These are phyloP conservation scores for Cryptotermes secundus DNA, from an alignment of 1,140 invertebrate genomes.

Conservation along the genomic window DNA sequence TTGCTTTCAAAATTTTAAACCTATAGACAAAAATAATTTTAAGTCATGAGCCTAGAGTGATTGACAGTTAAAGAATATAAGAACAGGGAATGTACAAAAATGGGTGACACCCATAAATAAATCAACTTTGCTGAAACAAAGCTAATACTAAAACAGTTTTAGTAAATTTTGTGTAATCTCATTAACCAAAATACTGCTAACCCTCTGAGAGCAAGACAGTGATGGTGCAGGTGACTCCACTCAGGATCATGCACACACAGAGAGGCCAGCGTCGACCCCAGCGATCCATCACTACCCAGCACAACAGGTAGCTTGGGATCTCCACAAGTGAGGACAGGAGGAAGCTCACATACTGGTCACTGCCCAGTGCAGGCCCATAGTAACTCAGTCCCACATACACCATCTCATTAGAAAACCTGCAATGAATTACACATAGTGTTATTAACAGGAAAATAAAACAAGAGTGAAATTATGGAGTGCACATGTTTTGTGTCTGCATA, in stretches of 20 bases:
- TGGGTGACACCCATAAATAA: too few relatives aligned
- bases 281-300: slow-evolving; percentile 81
- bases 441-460: too few relatives aligned
- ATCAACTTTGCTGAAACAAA: too few relatives aligned
- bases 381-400: slow-evolving; percentile 86
- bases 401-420: slow-evolving; percentile 68
- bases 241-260: slow-evolving; percentile 78
- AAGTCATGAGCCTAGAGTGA: too few relatives aligned
- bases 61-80: too few relatives aligned
- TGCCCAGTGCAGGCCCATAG: slow-evolving; percentile 81
- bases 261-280: slow-evolving; percentile 82
- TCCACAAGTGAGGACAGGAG: slow-evolving; percentile 80
- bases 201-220: slow-evolving; percentile 74
- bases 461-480: too few relatives aligned
- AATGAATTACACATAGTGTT: neutral
- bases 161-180: slow-evolving; percentile 28
- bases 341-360: slow-evolving; percentile 82
- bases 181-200: slow-evolving; percentile 44
- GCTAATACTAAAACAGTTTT: too few relatives aligned
- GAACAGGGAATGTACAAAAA: too few relatives aligned
- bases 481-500: too few relatives aligned
- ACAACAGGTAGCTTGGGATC: slow-evolving; percentile 79
- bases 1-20: too few relatives aligned
- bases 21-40: too few relatives aligned
- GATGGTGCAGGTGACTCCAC: slow-evolving; percentile 76